Evolutionary conservation across 2,797 vertebrate genomes (phyloP), one percentile per base, ranked within the genome.

Genomic region (Onychomys leucogaster): DNA sequence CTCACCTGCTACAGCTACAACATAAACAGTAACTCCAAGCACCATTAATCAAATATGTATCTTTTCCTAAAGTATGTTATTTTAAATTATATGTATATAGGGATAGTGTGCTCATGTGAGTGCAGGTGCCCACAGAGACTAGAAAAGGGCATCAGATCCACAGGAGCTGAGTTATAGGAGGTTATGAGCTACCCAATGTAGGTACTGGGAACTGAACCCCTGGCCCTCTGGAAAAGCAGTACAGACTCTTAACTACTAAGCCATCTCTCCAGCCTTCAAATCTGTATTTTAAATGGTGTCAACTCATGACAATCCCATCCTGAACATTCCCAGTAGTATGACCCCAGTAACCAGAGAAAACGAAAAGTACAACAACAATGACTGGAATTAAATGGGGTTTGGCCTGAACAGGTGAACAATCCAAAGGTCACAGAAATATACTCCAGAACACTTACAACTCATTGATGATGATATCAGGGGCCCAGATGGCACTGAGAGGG

Each of bases 391-490:
- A 94, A 12, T 19, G 76, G 16, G 37, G 59, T 71, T n/a, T 83
- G 59, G 61, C 17, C n/a, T 73, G 41, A 89, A n/a, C 21, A 61
- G 57, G 63, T 37, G 55, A 52, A 96, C n/a, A 52, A 5, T 29
- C 46, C 75, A 77, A 87, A 76, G 25, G 23, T 61, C 85, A 61
- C 17, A 61, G 75, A 94, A 84, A 94, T 34, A 61, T 0, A 87
- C 29, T 16, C n/a, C 12, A 41, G 55, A 80, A 89, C 17, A 96
- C 99, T 98, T 98, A 99, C 99, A 99, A 99, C 98, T 99, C 99
- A 82, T 98, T 99, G 55, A 99, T 99, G 94, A 99, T 99, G 91
- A 99, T 98, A 91, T 99, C 99, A 27, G 99, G 99, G 34, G 99
- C 98, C 99, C 99, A 99, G 97, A 99, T 98, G 89, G 98, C 98